Base-by-base conservation (phyloP, 1,140 invertebrate genomes). In the Neodiprion pinetum region DNA sequence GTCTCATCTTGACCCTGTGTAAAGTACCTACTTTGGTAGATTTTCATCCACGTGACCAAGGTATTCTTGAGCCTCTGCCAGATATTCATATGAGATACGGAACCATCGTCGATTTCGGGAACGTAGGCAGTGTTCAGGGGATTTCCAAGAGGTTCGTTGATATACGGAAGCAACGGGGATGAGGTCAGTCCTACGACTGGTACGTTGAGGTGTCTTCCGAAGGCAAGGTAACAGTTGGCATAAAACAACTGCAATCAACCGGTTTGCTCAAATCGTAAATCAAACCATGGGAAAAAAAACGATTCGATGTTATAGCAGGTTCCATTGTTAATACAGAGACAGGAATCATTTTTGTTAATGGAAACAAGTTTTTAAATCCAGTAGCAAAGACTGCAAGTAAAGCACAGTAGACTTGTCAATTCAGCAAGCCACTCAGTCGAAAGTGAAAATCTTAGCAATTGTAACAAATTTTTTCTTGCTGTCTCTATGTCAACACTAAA, bases 11-110 rank as follows among this genome's bases (percentile, higher is more conserved):
- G 87, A 2, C 12, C 1, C 1, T 14, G 49, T 1, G 83, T 80
- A 0, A 73, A 14, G 11, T 80, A 75, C n/a, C 53, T 61, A 17
- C 53, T 61, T 17, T 61, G 53, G 4, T 8, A 61, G 53, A 12
- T 14, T 61, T 17, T 61, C 11, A 61, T 14, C 53, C 53, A 61
- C 11, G 53, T 47, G 0, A 70, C 73, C 5, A 80, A 9, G 40
- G 74, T 78, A 70, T 85, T 88, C n/a, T 70, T 66, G 0, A 86
- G n/a, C 48, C 87, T 75, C 74, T 85, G 74, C 53, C 72, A 70
- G 3, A 75, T 80, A 81, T 86, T 80, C 2, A 77, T 71, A 71
- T 84, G 79, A 10, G 77, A 70, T 14, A 17, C n/a, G 70, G 76
- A 80, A 9, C 74, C 75, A 8, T 80, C 74, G 9, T 85, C 80